These are phyloP conservation scores for Regulus satrapa DNA, from an alignment of 2,113 vertebrate species.

Conservation along the genomic window DNA sequence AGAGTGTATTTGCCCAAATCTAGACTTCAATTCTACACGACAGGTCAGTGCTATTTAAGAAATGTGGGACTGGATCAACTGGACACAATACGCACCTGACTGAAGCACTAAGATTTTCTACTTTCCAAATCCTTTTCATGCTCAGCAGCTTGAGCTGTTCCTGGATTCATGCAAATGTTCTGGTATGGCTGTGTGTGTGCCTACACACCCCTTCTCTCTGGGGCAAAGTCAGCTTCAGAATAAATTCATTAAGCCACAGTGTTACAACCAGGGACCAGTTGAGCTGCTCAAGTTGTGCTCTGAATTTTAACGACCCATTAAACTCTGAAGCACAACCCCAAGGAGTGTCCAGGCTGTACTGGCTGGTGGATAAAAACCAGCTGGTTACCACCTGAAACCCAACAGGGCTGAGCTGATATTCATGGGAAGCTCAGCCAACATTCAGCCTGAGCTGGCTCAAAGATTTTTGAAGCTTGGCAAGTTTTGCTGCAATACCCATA, in stretches of 20 bases:
- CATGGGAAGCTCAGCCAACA: not conserved
- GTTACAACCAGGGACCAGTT: not conserved
- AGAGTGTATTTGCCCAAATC: not conserved
- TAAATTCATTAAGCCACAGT: not conserved
- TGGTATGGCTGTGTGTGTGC: not conserved
- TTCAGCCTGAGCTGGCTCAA: not conserved
- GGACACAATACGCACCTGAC: not conserved
- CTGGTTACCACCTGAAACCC: slow-evolving; percentile 18
- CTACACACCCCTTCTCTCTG: not conserved
- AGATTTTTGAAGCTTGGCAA: not conserved
- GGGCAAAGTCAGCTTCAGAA: slow-evolving; percentile 22
- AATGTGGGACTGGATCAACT: not conserved
- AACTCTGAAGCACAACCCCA: not conserved
- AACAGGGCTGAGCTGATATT: not conserved
- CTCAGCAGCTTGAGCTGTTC: not conserved
- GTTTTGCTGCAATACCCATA: not conserved
- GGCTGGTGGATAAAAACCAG: not conserved
- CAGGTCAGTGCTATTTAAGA: not conserved
- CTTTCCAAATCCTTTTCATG: not conserved
- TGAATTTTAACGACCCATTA: slow-evolving; percentile 10
- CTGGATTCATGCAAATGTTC: not conserved
- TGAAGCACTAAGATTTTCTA: not conserved
- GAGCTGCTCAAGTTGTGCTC: not conserved
- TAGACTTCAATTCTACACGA: not conserved
- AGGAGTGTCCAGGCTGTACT: not conserved